These are phyloP conservation scores for Cremastinae sp. DNA, from an alignment of 2,888 invertebrate genomes.

Conservation along the genomic window DNA sequence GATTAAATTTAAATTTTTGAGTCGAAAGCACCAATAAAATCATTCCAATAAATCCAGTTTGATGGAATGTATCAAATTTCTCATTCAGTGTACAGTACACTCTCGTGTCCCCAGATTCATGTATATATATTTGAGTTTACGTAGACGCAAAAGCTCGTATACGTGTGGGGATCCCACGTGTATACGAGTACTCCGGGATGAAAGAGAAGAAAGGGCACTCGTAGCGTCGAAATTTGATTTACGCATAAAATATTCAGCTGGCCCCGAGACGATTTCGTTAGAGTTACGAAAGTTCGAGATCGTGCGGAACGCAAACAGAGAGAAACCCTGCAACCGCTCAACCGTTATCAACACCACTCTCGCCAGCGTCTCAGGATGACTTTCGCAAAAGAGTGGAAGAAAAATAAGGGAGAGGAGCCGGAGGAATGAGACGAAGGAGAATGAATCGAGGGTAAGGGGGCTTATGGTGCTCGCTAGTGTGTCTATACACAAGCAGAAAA, in stretches of 20 bases:
- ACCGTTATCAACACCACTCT: slow-evolving; percentile 21
- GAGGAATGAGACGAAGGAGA: slow-evolving; percentile 31
- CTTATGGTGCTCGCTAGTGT: slow-evolving; percentile 16
- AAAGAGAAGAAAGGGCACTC: slow-evolving; percentile 19
- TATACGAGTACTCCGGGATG: slow-evolving; percentile 1
- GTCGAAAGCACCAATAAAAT: too few relatives aligned
- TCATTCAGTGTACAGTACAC: slow-evolving; percentile 3
- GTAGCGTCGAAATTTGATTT: slow-evolving; percentile 70
- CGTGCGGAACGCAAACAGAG: slow-evolving; percentile 60
- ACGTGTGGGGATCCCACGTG: neutral
- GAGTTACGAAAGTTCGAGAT: slow-evolving; percentile 70
- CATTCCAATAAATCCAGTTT: too few relatives aligned
- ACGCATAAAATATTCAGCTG: slow-evolving; percentile 75
- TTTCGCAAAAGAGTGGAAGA: slow-evolving; percentile 57
- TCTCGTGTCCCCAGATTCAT: slow-evolving; percentile 16
- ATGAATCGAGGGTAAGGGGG: slow-evolving; percentile 20
- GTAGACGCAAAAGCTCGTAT: neutral
- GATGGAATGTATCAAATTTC: slow-evolving; percentile 7
- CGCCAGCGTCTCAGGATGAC: slow-evolving; percentile 43
- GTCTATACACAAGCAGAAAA: slow-evolving; percentile 8
- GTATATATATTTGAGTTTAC: neutral
- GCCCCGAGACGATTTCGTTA: slow-evolving; percentile 72
- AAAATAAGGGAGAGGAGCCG: slow-evolving; percentile 41
- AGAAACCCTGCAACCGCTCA: slow-evolving; percentile 42
- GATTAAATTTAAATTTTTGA: too few relatives aligned